Conservation (phyloP, 2,797 vertebrate genomes). For the Myotis pilosus region DNA sequence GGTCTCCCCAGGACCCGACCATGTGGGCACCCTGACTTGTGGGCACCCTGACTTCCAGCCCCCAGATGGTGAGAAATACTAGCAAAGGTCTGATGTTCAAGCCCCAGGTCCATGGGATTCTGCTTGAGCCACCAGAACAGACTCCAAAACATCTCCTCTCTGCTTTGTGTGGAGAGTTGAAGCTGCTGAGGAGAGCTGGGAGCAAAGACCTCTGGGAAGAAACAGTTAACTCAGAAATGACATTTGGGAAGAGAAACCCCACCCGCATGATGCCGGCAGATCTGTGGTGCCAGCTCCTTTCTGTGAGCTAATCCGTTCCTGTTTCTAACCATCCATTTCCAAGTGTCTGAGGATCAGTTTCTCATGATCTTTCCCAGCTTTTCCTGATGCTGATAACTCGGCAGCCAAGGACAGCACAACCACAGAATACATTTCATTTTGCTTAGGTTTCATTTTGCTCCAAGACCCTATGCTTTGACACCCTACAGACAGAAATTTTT, state of each 20-base stretch:
- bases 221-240: background rate
- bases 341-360: background rate
- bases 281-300: background rate
- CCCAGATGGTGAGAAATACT: background rate
- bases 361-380: background rate
- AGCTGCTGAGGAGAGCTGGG: background rate
- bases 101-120: too few relatives aligned
- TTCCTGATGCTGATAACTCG: background rate
- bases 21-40: too few relatives aligned
- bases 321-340: background rate
- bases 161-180: background rate
- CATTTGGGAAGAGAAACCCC: too few relatives aligned
- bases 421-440: background rate
- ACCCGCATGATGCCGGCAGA: background rate
- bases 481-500: background rate
- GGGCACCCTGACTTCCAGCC: background rate
- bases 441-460: constrained; percentile 2
- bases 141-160: background rate
- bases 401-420: background rate
- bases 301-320: background rate
- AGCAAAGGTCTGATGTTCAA: background rate
- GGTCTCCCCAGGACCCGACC: background rate
- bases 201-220: background rate
- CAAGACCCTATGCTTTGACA: background rate
- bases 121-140: background rate